phyloP scores from a whole-genome alignment of 2,888 invertebrate species.

The Lycocerus yunnanus region DNA sequence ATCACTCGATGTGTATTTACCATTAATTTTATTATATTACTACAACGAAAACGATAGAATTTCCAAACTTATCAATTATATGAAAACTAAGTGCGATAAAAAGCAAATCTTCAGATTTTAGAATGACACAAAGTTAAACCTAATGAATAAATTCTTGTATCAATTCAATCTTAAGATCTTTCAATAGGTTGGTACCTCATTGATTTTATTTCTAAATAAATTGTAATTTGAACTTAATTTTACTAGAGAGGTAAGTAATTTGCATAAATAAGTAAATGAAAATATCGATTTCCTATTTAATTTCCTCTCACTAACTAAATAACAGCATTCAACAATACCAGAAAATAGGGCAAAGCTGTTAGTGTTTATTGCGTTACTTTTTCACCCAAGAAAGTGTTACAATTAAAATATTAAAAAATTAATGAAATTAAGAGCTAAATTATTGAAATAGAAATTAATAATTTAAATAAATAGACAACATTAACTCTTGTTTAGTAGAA shows the following conservation, averaged over 20 bases:
- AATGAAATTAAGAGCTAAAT: no score
- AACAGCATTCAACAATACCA: background rate
- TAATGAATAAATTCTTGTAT: background rate
- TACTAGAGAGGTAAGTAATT: background rate
- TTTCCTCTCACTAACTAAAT: slow-evolving; percentile 1
- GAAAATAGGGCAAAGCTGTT: background rate
- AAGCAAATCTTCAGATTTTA: background rate
- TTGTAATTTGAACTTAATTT: background rate
- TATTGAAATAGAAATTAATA: no score
- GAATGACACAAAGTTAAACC: no score
- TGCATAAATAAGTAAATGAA: background rate
- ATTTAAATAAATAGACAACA: no score
- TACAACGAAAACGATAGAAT: background rate
- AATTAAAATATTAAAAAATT: no score
- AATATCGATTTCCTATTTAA: slow-evolving; percentile 3
- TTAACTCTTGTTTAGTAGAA: no score
- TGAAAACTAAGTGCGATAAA: background rate
- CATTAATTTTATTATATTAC: no score
- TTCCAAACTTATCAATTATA: background rate
- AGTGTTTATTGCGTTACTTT: background rate
- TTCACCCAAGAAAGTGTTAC: no score
- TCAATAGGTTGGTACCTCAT: no score
- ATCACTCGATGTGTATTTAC: no score
- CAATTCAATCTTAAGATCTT: background rate
- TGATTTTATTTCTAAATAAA: background rate